Conservation (phyloP, 1,140 invertebrate genomes). For the Cydia splendana region DNA sequence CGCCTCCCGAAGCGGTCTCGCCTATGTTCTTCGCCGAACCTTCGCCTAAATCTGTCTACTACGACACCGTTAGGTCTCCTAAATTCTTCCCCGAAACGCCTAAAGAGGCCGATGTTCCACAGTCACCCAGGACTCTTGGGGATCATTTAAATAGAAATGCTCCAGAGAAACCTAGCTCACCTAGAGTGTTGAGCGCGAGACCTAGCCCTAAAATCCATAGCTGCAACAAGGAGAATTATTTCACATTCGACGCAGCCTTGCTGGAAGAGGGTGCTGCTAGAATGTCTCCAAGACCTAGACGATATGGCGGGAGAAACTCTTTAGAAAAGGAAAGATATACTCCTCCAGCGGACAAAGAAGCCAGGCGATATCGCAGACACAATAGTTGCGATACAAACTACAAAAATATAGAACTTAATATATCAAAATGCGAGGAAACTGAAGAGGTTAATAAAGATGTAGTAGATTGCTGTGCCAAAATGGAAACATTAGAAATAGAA, state of each 20-base stretch:
- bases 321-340: slow-evolving; percentile 70
- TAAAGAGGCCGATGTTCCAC: slow-evolving; percentile 60
- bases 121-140: slow-evolving; percentile 67
- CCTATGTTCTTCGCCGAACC: slow-evolving; percentile 74
- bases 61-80: slow-evolving; percentile 69
- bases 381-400: slow-evolving; percentile 75
- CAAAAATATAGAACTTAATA: slow-evolving; percentile 65
- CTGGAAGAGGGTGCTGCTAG: slow-evolving; percentile 50
- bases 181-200: slow-evolving; percentile 63
- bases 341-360: slow-evolving; percentile 68
- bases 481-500: slow-evolving; percentile 61
- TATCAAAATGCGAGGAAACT: slow-evolving; percentile 59
- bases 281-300: slow-evolving; percentile 56
- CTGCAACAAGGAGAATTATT: slow-evolving; percentile 75
- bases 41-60: slow-evolving; percentile 71
- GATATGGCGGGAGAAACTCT: slow-evolving; percentile 69
- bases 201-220: slow-evolving; percentile 71
- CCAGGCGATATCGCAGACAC: slow-evolving; percentile 68
- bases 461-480: slow-evolving; percentile 71
- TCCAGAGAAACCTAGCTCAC: slow-evolving; percentile 71
- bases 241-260: slow-evolving; percentile 64
- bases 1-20: slow-evolving; percentile 69
- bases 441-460: slow-evolving; percentile 57
- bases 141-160: slow-evolving; percentile 71
- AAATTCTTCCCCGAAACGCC: slow-evolving; percentile 73